These are phyloP conservation scores for Mormyrops boulengeri DNA, from an alignment of 2,797 vertebrate species.

Conservation along the genomic window DNA sequence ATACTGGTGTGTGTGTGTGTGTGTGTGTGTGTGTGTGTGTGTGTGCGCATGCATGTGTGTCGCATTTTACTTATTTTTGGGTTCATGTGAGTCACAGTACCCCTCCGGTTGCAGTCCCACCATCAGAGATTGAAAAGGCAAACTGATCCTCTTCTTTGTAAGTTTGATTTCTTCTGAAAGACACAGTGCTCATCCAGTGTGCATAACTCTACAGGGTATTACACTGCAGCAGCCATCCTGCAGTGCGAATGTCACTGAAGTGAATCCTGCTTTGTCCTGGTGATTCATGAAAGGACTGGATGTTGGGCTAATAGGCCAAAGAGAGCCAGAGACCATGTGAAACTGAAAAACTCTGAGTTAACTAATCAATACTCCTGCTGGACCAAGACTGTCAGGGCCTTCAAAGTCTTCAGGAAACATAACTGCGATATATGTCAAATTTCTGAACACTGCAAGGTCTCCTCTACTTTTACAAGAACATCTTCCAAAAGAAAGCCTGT, in stretches of 20 bases:
- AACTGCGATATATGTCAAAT: background rate
- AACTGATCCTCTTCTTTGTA: background rate
- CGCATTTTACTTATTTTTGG: conserved; percentile 32
- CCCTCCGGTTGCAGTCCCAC: conserved; percentile 45
- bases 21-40: background rate
- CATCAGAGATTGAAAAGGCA: conserved; percentile 10
- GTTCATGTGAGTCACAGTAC: conserved; percentile 48
- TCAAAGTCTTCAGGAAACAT: background rate
- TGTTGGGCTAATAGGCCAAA: background rate
- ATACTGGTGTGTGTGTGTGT: background rate
- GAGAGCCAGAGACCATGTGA: background rate
- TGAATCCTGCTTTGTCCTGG: background rate
- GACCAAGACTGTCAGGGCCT: background rate
- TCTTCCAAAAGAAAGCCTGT: background rate
- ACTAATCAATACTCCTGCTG: conserved; percentile 3
- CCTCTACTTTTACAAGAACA: background rate
- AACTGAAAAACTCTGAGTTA: background rate
- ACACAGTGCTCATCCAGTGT: conserved; percentile 31
- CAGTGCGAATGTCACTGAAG: conserved; percentile 6
- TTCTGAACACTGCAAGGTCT: background rate
- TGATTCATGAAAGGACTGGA: background rate
- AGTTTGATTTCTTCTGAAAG: conserved; percentile 7
- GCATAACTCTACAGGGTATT: conserved; percentile 9
- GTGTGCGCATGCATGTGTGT: background rate
- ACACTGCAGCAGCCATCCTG: background rate